These are phyloP conservation scores for Machaerirhynchus nigripectus DNA, from an alignment of 2,113 vertebrate species.

Conservation along the genomic window DNA sequence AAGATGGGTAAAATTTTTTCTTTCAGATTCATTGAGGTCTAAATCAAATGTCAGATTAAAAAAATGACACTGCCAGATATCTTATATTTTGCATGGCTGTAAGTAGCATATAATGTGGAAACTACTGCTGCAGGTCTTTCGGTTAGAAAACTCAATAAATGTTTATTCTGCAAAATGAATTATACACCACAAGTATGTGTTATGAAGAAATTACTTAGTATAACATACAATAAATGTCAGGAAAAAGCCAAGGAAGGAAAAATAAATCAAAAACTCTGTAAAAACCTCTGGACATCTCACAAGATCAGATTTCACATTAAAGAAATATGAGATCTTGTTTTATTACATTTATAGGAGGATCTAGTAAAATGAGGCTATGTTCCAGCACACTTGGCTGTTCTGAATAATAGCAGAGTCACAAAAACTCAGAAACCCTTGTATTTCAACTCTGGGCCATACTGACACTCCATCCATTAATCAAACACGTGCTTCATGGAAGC, in stretches of 20 bases:
- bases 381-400: background rate
- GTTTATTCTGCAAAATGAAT: background rate
- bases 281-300: background rate
- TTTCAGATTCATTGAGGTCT: background rate
- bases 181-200: background rate
- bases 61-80: background rate
- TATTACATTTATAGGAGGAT: background rate
- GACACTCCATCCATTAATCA: background rate
- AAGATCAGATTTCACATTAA: background rate
- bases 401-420: background rate
- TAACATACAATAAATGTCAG: background rate
- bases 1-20: background rate
- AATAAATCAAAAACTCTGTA: background rate
- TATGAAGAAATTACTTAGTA: background rate
- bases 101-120: background rate
- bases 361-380: background rate
- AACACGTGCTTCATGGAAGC: background rate
- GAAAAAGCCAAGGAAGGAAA: background rate
- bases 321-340: background rate
- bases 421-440: background rate
- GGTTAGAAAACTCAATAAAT: background rate
- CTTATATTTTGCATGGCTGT: background rate
- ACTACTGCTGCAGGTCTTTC: background rate
- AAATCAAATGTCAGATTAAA: background rate
- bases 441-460: background rate